Evolutionary conservation across 2,113 vertebrate genomes (phyloP).

Genomic region (Oryzias curvinotus): DNA sequence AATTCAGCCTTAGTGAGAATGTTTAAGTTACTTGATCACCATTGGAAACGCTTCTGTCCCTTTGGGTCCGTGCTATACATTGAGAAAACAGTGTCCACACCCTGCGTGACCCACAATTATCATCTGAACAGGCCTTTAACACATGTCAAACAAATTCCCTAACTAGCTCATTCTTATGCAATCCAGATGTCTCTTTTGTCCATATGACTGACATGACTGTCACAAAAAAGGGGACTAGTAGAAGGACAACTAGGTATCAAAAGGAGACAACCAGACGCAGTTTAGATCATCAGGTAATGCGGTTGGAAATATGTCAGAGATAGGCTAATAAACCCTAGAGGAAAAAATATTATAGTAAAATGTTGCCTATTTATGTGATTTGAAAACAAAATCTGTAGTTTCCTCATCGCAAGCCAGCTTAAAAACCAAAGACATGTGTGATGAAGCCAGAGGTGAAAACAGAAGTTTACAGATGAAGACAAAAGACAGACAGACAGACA

Average conservation of each 20-base stretch:
- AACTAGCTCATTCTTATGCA: constrained; percentile 35
- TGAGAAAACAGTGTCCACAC: constrained; percentile 53
- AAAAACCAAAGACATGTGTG: constrained; percentile 2
- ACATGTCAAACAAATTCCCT: constrained; percentile 28
- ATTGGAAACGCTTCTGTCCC: constrained; percentile 9
- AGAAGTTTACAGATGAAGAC: constrained; percentile 8
- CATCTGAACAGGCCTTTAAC: constrained; percentile 40
- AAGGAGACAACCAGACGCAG: neutral
- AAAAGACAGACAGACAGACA: constrained; percentile 29
- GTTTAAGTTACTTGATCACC: constrained; percentile 9
- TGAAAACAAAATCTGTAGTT: neutral
- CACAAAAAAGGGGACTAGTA: constrained; percentile 15
- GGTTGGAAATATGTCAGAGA: constrained; percentile 8
- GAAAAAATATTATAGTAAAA: constrained; percentile 7
- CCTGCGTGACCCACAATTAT: constrained; percentile 36
- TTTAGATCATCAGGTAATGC: constrained; percentile 13
- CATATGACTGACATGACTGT: constrained; percentile 23
- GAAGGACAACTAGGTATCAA: neutral
- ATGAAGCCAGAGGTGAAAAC: constrained; percentile 39
- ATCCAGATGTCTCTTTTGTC: constrained; percentile 68
- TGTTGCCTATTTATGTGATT: neutral
- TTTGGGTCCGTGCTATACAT: constrained; percentile 8
- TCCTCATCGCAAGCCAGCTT: neutral
- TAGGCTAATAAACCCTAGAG: neutral
- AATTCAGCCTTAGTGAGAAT: neutral